Evolutionary conservation across 1,140 invertebrate genomes (phyloP), one percentile per base, ranked within the genome.

Genomic region (Macrobrachium rosenbergii): DNA sequence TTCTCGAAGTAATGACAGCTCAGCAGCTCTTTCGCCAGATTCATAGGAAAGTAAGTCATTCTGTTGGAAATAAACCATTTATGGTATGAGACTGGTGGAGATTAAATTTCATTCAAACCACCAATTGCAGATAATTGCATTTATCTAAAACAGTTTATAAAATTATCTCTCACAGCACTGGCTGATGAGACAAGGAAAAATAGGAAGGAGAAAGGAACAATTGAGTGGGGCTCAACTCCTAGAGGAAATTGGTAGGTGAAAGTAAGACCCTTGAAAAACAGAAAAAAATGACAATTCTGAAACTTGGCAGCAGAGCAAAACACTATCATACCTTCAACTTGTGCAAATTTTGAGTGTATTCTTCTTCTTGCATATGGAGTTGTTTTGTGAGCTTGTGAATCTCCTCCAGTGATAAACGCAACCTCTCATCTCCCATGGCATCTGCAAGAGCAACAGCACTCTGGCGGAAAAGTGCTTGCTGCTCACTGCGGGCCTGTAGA

Each of bases 371-470:
- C 60, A 69, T 76, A 79, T 87, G 78, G 12, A 88, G 82, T 45
- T 84, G 62, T 69, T 75, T 21, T 16, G 87, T 88, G 8, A 88
- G 76, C 59, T 43, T 80, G 43, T 88, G 80, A 67, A 88, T 82
- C 62, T 88, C 87, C 58, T 88, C 82, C 52, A 88, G 28, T 8
- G 87, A 82, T 78, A 83, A 60, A 2, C 64, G 17, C 23, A 88
- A n/a, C 37, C 78, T 79, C 60, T 84, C 82, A 45, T 88, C 87
- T 16, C 75, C 82, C 45, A 79, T 73, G 23, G 80, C 82, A 37
- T 88, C 87, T 19, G 87, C 76, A 21, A 88, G 64, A 2, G 82
- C 87, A 45, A 88, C 87, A 28, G 87, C 87, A 76, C 87, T 88
- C 69, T 88, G 87, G 23, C 87, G 77, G 60, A 77, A 82, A 23